A percentile compares a stretch with the other conserved stretches of the same genome.
These are phyloP conservation scores for Corythornis cristatus DNA, from an alignment of 2,113 vertebrate genomes.

Conservation along the genomic window DNA sequence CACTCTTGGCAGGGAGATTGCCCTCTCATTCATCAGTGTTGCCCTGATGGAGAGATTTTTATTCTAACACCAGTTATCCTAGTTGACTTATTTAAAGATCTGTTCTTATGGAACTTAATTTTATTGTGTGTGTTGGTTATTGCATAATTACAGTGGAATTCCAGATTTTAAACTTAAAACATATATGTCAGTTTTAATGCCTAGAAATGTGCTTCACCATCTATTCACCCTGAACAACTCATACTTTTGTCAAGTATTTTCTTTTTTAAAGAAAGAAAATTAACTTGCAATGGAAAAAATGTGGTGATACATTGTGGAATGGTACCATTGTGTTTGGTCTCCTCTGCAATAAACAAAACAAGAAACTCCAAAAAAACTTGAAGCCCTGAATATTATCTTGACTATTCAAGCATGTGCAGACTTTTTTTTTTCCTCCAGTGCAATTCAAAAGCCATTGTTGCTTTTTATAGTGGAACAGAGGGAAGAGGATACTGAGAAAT, in stretches of 20 bases:
- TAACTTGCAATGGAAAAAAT: neutral
- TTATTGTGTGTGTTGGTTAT: neutral
- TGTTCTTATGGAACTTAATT: neutral
- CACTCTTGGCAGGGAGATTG: neutral
- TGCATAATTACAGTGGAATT: neutral
- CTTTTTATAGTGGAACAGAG: conserved; percentile 8
- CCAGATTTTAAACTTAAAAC: neutral
- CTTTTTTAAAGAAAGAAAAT: neutral
- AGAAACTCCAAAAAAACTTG: neutral
- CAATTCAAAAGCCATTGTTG: conserved; percentile 11
- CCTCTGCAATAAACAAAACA: neutral
- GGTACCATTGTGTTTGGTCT: neutral
- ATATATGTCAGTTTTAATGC: neutral
- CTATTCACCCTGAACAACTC: neutral
- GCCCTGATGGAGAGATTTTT: neutral
- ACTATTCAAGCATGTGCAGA: neutral
- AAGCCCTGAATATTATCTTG: neutral
- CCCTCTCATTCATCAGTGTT: neutral
- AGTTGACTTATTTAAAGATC: neutral
- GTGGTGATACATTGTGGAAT: neutral
- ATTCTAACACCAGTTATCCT: neutral
- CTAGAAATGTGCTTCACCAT: neutral
- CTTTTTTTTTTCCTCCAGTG: neutral
- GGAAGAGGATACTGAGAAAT: conserved; percentile 23
- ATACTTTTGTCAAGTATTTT: neutral